Percentiles rank a stretch among this genome's conserved stretches.
phyloP scores from a whole-genome alignment of 2,797 vertebrate genomes.

The Capromys pilorides region DNA sequence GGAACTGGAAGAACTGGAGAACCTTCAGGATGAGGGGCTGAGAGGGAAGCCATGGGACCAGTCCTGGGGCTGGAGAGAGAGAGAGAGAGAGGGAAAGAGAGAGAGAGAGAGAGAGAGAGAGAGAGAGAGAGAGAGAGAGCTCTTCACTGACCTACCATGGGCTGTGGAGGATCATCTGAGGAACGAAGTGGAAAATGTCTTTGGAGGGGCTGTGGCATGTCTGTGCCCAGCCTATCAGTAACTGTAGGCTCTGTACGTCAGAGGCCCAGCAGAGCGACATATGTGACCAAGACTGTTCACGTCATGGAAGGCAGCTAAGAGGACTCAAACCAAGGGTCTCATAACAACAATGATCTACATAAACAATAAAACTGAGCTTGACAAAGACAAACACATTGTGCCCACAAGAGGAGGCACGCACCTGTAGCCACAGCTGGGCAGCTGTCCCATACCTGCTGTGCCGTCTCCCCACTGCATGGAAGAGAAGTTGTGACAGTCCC shows the following conservation, averaged over 20 bases:
- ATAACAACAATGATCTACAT: not conserved
- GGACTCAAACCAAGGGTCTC: not conserved
- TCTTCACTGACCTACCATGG: too few species aligned
- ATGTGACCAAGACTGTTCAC: rapidly evolving
- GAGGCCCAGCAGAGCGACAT: too few species aligned
- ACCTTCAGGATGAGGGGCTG: not conserved
- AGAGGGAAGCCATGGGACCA: rapidly evolving
- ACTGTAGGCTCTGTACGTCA: not conserved
- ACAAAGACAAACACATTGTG: not conserved
- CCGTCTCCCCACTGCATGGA: not conserved
- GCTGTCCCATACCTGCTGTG: not conserved
- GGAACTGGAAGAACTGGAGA: too few species aligned
- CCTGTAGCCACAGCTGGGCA: not conserved
- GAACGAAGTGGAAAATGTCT: not conserved
- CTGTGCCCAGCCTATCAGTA: rapidly evolving
- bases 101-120: too few species aligned
- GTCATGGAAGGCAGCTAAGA: not conserved
- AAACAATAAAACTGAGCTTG: too few species aligned
- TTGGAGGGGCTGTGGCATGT: too few species aligned
- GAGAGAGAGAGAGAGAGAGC: not conserved
- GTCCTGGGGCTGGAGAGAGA: not conserved
- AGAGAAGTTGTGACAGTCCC: not conserved
- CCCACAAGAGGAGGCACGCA: not conserved
- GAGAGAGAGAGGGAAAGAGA: too few species aligned
- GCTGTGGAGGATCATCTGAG: too few species aligned